Evolutionary conservation across 2,888 invertebrate species (phyloP).

Genomic region (Eristalis arbustorum): DNA sequence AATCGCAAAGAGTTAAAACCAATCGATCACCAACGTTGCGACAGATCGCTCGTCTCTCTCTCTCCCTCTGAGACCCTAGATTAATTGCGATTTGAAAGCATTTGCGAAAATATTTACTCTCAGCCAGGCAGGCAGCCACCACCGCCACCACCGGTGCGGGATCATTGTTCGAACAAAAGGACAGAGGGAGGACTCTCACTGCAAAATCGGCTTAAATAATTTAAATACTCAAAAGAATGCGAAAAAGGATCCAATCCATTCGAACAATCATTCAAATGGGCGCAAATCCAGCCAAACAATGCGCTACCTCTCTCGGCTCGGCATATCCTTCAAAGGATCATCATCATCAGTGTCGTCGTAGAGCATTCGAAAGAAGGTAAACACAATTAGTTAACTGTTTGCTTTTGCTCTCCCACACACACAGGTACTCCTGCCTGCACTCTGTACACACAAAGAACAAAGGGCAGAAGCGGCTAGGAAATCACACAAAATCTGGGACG

Average conservation of each 20-base stretch:
- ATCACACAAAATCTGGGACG: conserved; percentile 62
- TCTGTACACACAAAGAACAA: conserved; percentile 22
- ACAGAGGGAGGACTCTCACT: conserved; percentile 5
- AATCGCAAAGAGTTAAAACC: conserved; percentile 44
- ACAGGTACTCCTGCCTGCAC: no score
- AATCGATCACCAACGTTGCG: conserved; percentile 46
- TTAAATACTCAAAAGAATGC: conserved; percentile 40
- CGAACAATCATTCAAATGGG: conserved; percentile 31
- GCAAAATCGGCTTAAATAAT: conserved; percentile 65
- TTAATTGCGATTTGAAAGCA: conserved; percentile 59
- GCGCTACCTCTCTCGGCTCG: neutral
- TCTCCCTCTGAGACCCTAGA: conserved; percentile 31
- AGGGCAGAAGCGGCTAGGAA: conserved; percentile 30
- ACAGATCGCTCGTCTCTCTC: conserved; percentile 8
- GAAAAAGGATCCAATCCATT: conserved; percentile 47
- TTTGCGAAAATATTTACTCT: conserved; percentile 62
- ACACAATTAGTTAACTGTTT: conserved; percentile 69
- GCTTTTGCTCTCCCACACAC: conserved; percentile 29
- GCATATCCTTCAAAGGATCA: conserved; percentile 42
- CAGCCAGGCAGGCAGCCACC: neutral
- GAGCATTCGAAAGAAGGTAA: conserved; percentile 65
- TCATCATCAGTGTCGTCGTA: conserved; percentile 21
- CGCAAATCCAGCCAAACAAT: conserved; percentile 31
- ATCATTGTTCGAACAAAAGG: conserved; percentile 17
- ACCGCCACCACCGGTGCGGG: neutral